Evolutionary conservation across 53 echinoderm and acorn worm genomes (phyloP).

Genomic region (Holothuria scabra): DNA sequence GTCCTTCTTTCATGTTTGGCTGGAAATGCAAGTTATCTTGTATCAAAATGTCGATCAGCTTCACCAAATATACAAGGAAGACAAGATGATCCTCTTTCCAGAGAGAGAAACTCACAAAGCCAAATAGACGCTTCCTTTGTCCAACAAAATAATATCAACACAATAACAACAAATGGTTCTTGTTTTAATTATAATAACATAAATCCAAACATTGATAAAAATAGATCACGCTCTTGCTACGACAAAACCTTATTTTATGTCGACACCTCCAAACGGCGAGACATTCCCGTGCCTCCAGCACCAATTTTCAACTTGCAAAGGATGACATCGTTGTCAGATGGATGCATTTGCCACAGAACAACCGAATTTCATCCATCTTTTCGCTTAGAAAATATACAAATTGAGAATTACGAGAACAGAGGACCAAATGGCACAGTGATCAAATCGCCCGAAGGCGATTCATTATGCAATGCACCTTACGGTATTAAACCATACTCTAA

Average conservation of each 20-base stretch:
- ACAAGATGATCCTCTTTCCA: too few relatives aligned
- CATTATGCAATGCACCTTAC: too few relatives aligned
- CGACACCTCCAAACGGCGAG: neutral
- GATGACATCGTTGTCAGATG: neutral
- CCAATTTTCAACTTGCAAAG: too few relatives aligned
- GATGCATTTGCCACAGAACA: neutral
- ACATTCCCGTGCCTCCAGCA: neutral
- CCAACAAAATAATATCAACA: too few relatives aligned
- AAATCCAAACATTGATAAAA: neutral
- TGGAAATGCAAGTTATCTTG: conserved; percentile 18
- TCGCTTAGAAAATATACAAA: too few relatives aligned
- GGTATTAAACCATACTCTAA: neutral
- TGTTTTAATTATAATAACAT: neutral
- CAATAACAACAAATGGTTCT: neutral
- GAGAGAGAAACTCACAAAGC: too few relatives aligned
- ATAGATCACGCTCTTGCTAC: conserved; percentile 7
- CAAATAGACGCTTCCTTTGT: too few relatives aligned
- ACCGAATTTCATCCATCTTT: neutral
- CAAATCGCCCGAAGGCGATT: too few relatives aligned
- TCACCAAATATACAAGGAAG: too few relatives aligned
- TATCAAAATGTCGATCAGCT: conserved; percentile 10
- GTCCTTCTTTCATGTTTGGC: conserved; percentile 25
- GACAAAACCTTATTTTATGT: neutral
- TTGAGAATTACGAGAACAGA: too few relatives aligned
- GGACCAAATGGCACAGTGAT: too few relatives aligned